Evolutionary conservation across 2,113 vertebrate genomes (phyloP).

Genomic region (Perccottus glenii): DNA sequence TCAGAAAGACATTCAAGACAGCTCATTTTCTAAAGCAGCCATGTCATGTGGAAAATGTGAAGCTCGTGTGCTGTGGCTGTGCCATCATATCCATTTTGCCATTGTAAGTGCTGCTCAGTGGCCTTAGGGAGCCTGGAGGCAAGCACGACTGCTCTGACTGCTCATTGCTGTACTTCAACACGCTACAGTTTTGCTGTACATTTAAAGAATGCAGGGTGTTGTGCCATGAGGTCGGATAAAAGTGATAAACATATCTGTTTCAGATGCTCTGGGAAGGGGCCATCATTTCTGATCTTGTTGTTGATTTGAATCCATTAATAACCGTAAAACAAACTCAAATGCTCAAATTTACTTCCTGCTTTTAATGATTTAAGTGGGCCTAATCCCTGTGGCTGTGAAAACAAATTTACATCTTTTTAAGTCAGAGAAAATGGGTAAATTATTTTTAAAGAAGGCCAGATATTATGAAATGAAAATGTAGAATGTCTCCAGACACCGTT

Average conservation of each 20-base stretch:
- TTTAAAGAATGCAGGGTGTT: constrained; percentile 37
- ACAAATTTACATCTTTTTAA: too few species aligned
- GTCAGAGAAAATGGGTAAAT: too few species aligned
- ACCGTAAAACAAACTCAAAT: too few species aligned
- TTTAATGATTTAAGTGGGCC: too few species aligned
- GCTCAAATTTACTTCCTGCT: too few species aligned
- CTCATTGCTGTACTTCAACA: constrained; percentile 34
- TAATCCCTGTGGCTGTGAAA: too few species aligned
- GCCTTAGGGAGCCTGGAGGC: constrained; percentile 23
- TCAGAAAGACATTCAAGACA: constrained; percentile 5
- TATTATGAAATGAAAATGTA: too few species aligned
- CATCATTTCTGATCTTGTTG: constrained; percentile 17
- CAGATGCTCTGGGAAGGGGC: constrained; percentile 22
- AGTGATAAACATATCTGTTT: constrained; percentile 33
- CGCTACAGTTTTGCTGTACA: constrained; percentile 27
- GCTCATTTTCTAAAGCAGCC: constrained; percentile 9
- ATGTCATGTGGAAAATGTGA: constrained; percentile 17
- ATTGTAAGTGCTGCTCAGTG: constrained; percentile 6
- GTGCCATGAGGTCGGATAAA: constrained; percentile 36
- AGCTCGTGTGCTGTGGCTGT: background rate
- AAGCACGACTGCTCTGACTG: constrained; percentile 25
- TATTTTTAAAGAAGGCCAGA: too few species aligned
- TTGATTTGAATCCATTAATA: too few species aligned
- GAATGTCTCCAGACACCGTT: too few species aligned
- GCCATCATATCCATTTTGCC: constrained; percentile 15